Base-by-base conservation (phyloP, 2,888 invertebrate species). In the Cryptus armator region DNA sequence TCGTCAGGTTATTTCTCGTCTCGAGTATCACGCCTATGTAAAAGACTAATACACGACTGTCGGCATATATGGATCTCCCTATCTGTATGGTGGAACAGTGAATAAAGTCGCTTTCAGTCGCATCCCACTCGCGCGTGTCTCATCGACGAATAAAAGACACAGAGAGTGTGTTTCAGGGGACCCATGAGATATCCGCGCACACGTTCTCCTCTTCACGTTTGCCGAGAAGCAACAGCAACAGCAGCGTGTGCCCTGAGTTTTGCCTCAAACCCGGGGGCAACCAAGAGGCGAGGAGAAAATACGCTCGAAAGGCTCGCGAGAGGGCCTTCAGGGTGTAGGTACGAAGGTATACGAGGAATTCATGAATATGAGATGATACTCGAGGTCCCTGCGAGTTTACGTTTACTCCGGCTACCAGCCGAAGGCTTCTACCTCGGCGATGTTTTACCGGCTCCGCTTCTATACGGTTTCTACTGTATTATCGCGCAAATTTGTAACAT, bases 301-400 rank as follows among this genome's bases (percentile, higher is more conserved):
- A 75, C 51, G 67, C 68, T 83, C 71, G 82, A 51, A 64, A 71
- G 71, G 84, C 76, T 70, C 78, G 77, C 76, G 77, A 70, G 74
- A 78, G 79, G 81, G 80, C 81, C 82, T 84, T 77, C 83, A 77
- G 83, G 86, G 83, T 86, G 78, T 83, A 81, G 81, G 81, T 68
- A 84, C 78, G 56, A 74, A 80, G 83, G 77, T 85, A 85, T 87
- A 86, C 84, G 80, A 71, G 80, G 87, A 87, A 86, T 87, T 87
- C 86, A 87, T 87, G 86, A 87, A 87, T 86, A 87, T 77, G 81
- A 86, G 86, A 86, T 87, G 87, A 86, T 84, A 86, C 84, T 83
- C 83, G 84, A 75, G 85, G 82, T 81, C 71, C 81, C 81, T 75
- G 76, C 76, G 84, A 81, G 81, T 84, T 74, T 74, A 74, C 81